A percentile compares a stretch with the other conserved stretches of the same genome.
These are phyloP conservation scores for Tachycineta bicolor DNA, from an alignment of 2,113 vertebrate species.

Conservation along the genomic window DNA sequence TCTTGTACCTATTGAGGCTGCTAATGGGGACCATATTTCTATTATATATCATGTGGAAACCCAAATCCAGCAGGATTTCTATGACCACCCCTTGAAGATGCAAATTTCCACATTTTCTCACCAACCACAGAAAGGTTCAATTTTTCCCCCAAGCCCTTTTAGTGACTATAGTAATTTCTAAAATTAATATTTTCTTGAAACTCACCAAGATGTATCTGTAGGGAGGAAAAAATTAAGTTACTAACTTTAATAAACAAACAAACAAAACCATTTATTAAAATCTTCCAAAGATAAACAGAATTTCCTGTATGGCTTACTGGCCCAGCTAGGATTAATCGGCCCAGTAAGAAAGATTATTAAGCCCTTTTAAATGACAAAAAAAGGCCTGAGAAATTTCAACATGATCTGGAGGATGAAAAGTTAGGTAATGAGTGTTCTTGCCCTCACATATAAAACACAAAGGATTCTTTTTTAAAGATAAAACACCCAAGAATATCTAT, in stretches of 20 bases:
- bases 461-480: background rate
- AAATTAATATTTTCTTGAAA: background rate
- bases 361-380: background rate
- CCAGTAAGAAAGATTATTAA: background rate
- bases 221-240: background rate
- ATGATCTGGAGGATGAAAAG: background rate
- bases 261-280: background rate
- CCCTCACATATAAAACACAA: background rate
- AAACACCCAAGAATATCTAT: background rate
- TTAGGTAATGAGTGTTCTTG: background rate
- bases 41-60: background rate
- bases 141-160: background rate
- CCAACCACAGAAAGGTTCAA: fast-evolving
- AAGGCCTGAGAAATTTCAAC: background rate
- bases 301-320: background rate
- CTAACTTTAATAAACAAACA: background rate
- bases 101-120: background rate
- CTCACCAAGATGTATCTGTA: background rate
- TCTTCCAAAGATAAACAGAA: background rate
- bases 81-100: background rate
- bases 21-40: background rate
- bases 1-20: background rate
- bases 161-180: background rate
- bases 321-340: background rate
- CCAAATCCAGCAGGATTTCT: background rate